These are phyloP conservation scores for Cosmia trapezina DNA, from an alignment of 2,888 invertebrate genomes.

Conservation along the genomic window DNA sequence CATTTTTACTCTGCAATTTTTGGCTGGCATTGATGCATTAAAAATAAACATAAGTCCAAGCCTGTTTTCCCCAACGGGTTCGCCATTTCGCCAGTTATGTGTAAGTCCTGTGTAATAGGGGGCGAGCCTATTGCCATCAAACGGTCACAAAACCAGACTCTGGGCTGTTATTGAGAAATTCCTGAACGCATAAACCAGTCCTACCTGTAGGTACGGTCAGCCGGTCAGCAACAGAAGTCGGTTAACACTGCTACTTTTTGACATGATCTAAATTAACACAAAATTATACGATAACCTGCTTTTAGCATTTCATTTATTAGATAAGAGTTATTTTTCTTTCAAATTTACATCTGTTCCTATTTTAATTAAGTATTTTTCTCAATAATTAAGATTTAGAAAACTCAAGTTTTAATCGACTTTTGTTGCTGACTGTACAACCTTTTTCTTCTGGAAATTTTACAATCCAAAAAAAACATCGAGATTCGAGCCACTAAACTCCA, in stretches of 20 bases:
- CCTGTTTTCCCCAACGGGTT: not conserved
- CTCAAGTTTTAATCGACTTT: too few species aligned
- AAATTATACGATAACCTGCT: too few species aligned
- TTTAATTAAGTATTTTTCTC: too few species aligned
- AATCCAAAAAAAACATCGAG: slow-evolving; percentile 28
- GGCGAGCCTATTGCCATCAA: not conserved
- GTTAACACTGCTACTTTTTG: too few species aligned
- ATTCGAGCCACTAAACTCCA: slow-evolving; percentile 24
- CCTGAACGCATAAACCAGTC: not conserved
- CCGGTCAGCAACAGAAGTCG: too few species aligned
- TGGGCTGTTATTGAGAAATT: not conserved
- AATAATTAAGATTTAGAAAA: too few species aligned
- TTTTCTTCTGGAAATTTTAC: slow-evolving; percentile 9
- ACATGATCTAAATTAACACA: too few species aligned
- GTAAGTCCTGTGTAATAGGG: too few species aligned
- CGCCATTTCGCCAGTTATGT: not conserved
- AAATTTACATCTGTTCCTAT: too few species aligned
- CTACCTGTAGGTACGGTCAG: not conserved
- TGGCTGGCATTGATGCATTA: not conserved
- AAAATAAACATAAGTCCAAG: not conserved
- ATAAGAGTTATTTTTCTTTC: too few species aligned
- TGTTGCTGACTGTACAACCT: too few species aligned
- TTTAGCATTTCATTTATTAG: too few species aligned
- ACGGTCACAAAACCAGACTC: not conserved
- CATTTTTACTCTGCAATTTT: not conserved